Conservation (phyloP, 2,113 vertebrate species). For the Tauraco erythrolophus region DNA sequence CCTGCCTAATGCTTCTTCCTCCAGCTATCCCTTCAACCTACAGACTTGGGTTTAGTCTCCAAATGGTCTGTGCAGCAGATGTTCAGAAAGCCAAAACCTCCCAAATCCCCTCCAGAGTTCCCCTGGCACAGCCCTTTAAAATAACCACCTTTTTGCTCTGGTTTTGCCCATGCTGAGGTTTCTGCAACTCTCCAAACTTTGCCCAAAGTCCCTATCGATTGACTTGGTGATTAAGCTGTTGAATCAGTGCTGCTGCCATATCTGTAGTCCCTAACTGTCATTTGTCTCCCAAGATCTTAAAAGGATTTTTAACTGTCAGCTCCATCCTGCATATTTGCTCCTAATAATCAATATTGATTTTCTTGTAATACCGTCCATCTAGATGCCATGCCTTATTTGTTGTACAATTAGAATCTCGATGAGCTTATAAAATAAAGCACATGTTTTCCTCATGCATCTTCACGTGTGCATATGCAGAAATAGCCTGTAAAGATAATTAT, state of each 20-base stretch:
- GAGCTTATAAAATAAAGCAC: constrained; percentile 58
- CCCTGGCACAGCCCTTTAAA: background rate
- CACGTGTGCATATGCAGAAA: background rate
- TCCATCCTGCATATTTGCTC: constrained; percentile 44
- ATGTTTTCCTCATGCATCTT: background rate
- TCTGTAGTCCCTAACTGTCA: constrained; percentile 50
- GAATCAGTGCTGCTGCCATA: constrained; percentile 27
- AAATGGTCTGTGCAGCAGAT: accelerated
- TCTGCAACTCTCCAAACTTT: background rate
- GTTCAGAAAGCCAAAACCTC: background rate
- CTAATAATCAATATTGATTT: constrained; percentile 80
- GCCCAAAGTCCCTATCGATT: constrained; percentile 28
- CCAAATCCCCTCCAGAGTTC: too few relatives aligned
- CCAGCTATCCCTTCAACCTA: accelerated
- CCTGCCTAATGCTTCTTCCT: background rate
- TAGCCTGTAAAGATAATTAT: constrained; percentile 56
- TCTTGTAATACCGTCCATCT: constrained; percentile 53
- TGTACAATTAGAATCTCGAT: constrained; percentile 63
- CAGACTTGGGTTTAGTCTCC: background rate
- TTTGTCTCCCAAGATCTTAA: constrained; percentile 56
- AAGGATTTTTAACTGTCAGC: constrained; percentile 68
- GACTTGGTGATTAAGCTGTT: constrained; percentile 62
- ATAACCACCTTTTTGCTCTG: accelerated
- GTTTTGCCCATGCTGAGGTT: background rate
- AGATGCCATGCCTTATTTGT: constrained; percentile 65